Evolutionary conservation across 1,140 invertebrate genomes (phyloP), one percentile per base, ranked within the genome.

Genomic region (Pseudomyrmex sp.): DNA sequence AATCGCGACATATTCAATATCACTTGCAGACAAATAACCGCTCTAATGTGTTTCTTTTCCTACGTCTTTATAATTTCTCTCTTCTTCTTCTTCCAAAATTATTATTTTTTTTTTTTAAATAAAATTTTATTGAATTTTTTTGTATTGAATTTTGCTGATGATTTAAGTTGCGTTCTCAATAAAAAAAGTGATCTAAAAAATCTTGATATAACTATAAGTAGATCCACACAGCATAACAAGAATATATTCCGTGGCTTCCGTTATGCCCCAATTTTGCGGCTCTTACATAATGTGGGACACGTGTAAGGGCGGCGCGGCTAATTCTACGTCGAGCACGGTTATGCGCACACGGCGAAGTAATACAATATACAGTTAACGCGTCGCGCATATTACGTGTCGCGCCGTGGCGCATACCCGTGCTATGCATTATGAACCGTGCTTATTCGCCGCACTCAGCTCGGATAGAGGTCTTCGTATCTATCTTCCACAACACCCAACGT

Each of bases 341-440:
- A 68, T 35, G 35, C 20, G n/a, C 46, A 26, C 20, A 79, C 75
- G 2, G 18, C 20, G 63, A 35, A 58, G n/a, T 79, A 68, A 79
- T 52, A 79, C 75, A 46, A 58, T 79, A 79, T 46, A 79, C 63
- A 56, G 63, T 79, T 79, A 68, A 79, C 52, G 52, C 23, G 65
- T 48, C 65, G 52, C 44, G 35, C 65, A 46, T 58, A 79, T 79
- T 79, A 79, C 63, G 75, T 58, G 63, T 69, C 52, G 75, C 35
- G 10, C 65, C 35, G 18, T 46, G 12, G 35, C n/a, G 10, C 44
- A 58, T 77, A 77, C 35, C 52, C 13, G 73, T 10, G 12, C 35
- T 20, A 69, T 69, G 65, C 76, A 69, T 79, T 79, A 79, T 79
- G 52, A 26, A 69, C 18, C 65, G 35, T 70, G 52, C 65, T 79